Conservation (phyloP, 2,888 invertebrate species). For the Lasioglossum villosulum region DNA sequence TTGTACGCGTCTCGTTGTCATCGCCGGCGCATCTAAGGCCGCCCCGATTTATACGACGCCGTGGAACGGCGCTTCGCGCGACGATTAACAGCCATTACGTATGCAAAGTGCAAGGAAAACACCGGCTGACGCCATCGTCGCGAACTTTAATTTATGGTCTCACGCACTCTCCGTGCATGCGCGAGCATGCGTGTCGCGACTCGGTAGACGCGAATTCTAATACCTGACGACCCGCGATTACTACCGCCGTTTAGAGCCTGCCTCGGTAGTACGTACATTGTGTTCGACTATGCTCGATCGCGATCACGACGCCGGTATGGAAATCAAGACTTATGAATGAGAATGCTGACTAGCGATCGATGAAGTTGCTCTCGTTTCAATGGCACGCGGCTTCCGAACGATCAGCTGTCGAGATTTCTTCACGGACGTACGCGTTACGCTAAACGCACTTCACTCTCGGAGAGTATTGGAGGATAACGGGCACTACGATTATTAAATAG, state of each 20-base stretch:
- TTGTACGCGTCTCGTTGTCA: slow-evolving; percentile 60
- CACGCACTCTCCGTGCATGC: not conserved
- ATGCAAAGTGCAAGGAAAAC: slow-evolving; percentile 41
- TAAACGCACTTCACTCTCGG: not conserved
- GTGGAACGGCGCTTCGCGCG: slow-evolving; percentile 19
- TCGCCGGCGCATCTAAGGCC: slow-evolving; percentile 26
- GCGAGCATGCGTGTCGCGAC: not conserved
- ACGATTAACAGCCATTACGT: slow-evolving; percentile 35
- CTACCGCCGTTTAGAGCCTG: slow-evolving; percentile 8
- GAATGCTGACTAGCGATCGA: not conserved
- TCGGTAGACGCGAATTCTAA: slow-evolving; percentile 14
- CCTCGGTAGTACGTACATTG: slow-evolving; percentile 10
- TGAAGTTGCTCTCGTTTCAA: not conserved
- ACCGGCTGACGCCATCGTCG: slow-evolving; percentile 32
- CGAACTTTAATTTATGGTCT: slow-evolving; percentile 29
- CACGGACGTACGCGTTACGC: not conserved
- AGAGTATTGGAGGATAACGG: not conserved
- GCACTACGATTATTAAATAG: not conserved
- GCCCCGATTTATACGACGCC: slow-evolving; percentile 56
- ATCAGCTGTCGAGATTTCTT: not conserved
- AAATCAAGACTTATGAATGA: slow-evolving; percentile 3
- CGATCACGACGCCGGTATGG: not conserved
- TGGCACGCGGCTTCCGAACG: not conserved
- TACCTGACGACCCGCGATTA: slow-evolving; percentile 12
- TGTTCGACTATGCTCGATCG: not conserved